phyloP scores from a whole-genome alignment of 2,113 vertebrate genomes.

The Hemichromis elongatus region DNA sequence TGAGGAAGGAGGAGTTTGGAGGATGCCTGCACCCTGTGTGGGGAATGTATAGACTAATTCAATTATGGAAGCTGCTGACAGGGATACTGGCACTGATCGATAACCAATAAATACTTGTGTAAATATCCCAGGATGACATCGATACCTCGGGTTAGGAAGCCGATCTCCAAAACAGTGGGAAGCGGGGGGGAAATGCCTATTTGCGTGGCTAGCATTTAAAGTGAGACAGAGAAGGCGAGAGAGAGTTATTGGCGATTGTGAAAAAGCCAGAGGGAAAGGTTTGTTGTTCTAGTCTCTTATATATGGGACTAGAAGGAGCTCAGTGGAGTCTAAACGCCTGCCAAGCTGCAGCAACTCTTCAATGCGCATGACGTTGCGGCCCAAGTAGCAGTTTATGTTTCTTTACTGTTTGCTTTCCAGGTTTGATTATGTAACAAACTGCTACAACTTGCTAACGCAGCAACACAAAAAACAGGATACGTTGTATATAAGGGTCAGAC shows the following conservation, averaged over 20 bases:
- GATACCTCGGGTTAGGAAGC: constrained; percentile 11
- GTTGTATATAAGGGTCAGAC: background rate
- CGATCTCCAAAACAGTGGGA: background rate
- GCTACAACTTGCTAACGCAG: background rate
- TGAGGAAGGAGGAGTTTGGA: background rate
- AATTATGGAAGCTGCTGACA: constrained; percentile 7
- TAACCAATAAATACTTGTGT: constrained; percentile 39
- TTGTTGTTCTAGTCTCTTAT: constrained; percentile 13
- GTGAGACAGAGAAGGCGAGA: background rate
- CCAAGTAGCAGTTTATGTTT: background rate
- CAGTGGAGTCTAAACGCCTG: background rate
- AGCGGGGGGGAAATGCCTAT: constrained; percentile 4
- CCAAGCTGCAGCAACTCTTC: background rate
- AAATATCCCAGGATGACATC: constrained; percentile 42
- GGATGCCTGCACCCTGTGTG: background rate
- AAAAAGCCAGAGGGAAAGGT: constrained; percentile 9
- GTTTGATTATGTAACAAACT: constrained; percentile 18
- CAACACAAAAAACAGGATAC: background rate
- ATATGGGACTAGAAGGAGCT: constrained; percentile 18
- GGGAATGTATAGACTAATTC: constrained; percentile 16
- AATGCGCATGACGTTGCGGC: background rate
- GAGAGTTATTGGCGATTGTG: constrained; percentile 29
- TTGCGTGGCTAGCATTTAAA: constrained; percentile 45
- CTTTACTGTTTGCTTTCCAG: background rate
- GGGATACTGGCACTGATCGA: constrained; percentile 23